Conservation (phyloP, 2,797 vertebrate species). For the Borostomias antarcticus region DNA sequence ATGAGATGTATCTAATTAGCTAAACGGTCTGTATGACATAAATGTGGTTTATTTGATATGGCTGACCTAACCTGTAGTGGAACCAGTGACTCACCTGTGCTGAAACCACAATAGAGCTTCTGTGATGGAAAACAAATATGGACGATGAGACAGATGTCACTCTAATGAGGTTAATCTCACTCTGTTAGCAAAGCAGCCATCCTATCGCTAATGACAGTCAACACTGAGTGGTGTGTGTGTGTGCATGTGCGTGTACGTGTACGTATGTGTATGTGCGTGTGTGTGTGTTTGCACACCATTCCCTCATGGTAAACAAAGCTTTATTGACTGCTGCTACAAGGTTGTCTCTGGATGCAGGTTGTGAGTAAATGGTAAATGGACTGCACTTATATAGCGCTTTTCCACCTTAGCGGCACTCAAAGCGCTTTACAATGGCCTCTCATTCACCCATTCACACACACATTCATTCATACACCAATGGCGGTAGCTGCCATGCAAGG, state of each 20-base stretch:
- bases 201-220: slow-evolving; percentile 26
- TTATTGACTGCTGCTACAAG: slow-evolving; percentile 39
- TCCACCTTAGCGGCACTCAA: too few species aligned
- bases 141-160: background rate
- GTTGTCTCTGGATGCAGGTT: slow-evolving; percentile 33
- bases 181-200: slow-evolving; percentile 26
- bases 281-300: too few species aligned
- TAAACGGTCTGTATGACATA: background rate
- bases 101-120: background rate
- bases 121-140: background rate
- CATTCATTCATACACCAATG: too few species aligned
- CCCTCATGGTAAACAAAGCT: slow-evolving; percentile 50
- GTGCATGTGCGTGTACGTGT: background rate
- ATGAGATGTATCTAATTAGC: background rate
- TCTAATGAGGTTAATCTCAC: slow-evolving; percentile 10
- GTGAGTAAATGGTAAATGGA: too few species aligned
- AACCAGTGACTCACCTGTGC: background rate
- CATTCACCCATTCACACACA: too few species aligned
- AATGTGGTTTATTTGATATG: background rate
- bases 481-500: too few species aligned
- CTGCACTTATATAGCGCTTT: too few species aligned
- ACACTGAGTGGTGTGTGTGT: slow-evolving; percentile 28
- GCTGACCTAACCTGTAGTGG: background rate
- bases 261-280: background rate
- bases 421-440: too few species aligned